phyloP scores from a whole-genome alignment of 2,888 invertebrate species.

The Euproctis similis region DNA sequence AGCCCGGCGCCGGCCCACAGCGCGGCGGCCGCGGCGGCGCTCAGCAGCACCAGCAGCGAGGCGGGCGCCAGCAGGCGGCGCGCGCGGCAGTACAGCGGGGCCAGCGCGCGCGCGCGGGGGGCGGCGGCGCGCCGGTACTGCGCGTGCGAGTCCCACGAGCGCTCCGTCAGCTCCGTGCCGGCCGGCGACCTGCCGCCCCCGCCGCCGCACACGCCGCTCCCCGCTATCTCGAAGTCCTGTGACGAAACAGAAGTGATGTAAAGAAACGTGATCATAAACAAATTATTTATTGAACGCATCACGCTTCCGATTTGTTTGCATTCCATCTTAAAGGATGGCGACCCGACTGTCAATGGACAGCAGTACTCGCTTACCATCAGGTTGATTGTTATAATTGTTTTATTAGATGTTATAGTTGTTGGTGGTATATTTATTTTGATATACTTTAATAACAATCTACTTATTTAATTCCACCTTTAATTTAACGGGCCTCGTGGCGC shows the following conservation, averaged over 20 bases:
- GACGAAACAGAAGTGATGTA: constrained; percentile 11
- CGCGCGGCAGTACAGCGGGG: constrained; percentile 64
- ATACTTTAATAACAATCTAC: too few relatives aligned
- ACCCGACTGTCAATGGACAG: too few relatives aligned
- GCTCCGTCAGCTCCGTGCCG: constrained; percentile 64
- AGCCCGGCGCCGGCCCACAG: constrained; percentile 45
- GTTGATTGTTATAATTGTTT: too few relatives aligned
- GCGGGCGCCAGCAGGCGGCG: constrained; percentile 36
- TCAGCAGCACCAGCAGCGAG: constrained; percentile 29
- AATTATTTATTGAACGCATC: too few relatives aligned
- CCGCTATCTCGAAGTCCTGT: constrained; percentile 74
- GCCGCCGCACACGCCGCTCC: constrained; percentile 62
- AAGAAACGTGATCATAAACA: too few relatives aligned
- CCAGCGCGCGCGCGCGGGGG: constrained; percentile 49
- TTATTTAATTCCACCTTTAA: too few relatives aligned
- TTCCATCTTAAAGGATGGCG: too few relatives aligned
- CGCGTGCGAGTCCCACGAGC: constrained; percentile 73
- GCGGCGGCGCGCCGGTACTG: constrained; percentile 61
- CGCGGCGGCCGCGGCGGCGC: constrained; percentile 31
- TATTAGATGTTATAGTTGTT: too few relatives aligned
- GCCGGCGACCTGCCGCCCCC: constrained; percentile 62
- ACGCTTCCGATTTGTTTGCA: too few relatives aligned
- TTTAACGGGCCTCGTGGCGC: too few relatives aligned
- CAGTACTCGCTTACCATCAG: too few relatives aligned
- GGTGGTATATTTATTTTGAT: too few relatives aligned